Conservation (phyloP, 1,140 invertebrate genomes). For the Bombus sibiricus region DNA sequence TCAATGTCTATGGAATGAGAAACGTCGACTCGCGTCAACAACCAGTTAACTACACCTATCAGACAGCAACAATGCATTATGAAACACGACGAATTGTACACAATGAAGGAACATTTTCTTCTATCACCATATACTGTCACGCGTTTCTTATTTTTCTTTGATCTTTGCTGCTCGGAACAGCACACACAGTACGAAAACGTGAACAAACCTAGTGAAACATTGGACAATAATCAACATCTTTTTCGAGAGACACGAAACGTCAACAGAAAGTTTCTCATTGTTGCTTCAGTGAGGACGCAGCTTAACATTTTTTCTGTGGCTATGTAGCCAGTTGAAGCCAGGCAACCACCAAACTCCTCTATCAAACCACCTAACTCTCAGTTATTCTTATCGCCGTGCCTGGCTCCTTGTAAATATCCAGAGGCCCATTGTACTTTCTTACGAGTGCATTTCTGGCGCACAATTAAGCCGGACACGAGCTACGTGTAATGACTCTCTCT, state of each 20-base stretch:
- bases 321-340: too few species aligned
- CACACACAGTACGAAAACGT: neutral
- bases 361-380: conserved; percentile 23
- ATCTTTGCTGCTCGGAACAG: too few species aligned
- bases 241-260: neutral
- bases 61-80: neutral
- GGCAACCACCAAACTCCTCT: neutral
- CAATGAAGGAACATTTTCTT: neutral
- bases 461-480: conserved; percentile 55
- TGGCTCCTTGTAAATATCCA: conserved; percentile 60
- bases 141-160: neutral
- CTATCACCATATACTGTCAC: neutral
- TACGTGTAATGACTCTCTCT: conserved; percentile 42
- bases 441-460: conserved; percentile 48
- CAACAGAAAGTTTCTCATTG: neutral
- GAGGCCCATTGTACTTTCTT: conserved; percentile 36
- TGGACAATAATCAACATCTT: neutral
- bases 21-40: too few species aligned
- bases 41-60: too few species aligned
- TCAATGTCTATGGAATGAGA: too few species aligned
- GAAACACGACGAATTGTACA: neutral
- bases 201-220: neutral
- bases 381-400: conserved; percentile 46
- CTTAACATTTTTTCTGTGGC: neutral
- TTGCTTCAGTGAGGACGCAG: too few species aligned